Base-by-base conservation (phyloP, 2,888 invertebrate species). In the Meteorus colon region DNA sequence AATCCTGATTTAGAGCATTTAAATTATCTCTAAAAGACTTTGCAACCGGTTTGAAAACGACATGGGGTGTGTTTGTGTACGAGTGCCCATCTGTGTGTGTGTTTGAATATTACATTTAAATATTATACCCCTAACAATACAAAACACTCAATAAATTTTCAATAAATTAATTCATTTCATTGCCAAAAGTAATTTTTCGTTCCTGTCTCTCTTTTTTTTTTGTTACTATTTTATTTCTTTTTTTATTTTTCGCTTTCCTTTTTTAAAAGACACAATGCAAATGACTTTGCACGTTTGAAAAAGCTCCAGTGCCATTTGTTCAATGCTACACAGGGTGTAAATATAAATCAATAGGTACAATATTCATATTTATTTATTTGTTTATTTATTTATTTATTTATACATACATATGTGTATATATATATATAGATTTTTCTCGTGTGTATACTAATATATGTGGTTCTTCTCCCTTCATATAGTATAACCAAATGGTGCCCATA, bases 1-100 rank as follows among this genome's bases (percentile, higher is more conserved):
- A 80, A 86, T 85, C 85, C 84, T 87, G 87, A 87, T 87, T 87
- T 87, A 87, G 82, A 84, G 84, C 83, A 81, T 86, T 87, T 84
- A 86, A 86, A 87, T 84, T 87, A 85, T 85, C 86, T 84, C 86
- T 87, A 87, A 86, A 86, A 85, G 84, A 86, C 83, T 66, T 85
- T 85, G 82, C 84, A 84, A 85, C 82, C 81, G 81, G 82, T 81
- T 62, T 76, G 65, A 60, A 75, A n/a, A 41, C 45, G 67, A 67
- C 62, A 62, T 29, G 62, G 62, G 62, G 62, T 62, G 62, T 29
- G 27, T 62, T 29, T 62, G 31, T 63, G 34, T 34, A 16, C 16
- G 6, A 3, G 29, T n/a, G n/a, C n/a, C 19, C n/a, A 19, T 55
- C 55, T 55, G 8, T 55, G 5, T 19, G 4, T 8, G 6, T 55